Evolutionary conservation across 1,140 invertebrate genomes (phyloP), one percentile per base, ranked within the genome.

Genomic region (Vanessa tameamea): DNA sequence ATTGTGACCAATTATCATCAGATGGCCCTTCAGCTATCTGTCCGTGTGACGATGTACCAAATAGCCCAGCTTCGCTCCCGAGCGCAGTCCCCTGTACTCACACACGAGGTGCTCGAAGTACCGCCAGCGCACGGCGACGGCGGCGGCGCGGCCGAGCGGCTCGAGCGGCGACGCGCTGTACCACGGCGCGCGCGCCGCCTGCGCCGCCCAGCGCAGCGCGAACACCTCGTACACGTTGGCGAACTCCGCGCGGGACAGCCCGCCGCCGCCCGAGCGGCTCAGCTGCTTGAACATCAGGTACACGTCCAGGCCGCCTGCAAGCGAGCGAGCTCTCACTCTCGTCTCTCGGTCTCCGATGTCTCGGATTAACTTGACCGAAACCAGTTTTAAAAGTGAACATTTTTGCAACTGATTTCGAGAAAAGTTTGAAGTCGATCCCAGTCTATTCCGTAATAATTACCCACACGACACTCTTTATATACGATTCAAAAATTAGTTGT

Each of bases 271-370:
- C 7, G 95, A 95, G 26, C 92, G 88, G 86, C 98, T 97, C 80
- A 98, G 92, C 75, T 96, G 95, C 85, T 96, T 96, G 93, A 97
- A 98, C 93, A 96, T 96, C 72, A 98, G 91, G 78, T 97, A 95
- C 20, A 96, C 94, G 86, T 98, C 97, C 82, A 95, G 91, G n/a
- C 94, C 94, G 77, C 94, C 97, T 97, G 86, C 9, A 20, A 20
- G 53, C 37, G 37, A 43, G 37, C 37, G 37, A 43, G 37, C 37
- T 9, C 37, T 43, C 37, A 43, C 6, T 43, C 37, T 8, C 37
- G 37, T 8, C 26, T 9, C 37, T 43, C 37, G 7, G 37, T 8
- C 7, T 11, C 37, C 37, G 37, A 9, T 11, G 37, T 43, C 37
- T 9, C 8, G 8, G 37, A 11, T 43, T 43, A 43, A 43, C 37